Evolutionary conservation across 2,888 invertebrate genomes (phyloP), one percentile per base, ranked within the genome.

Genomic region (Heliconius charithonia): DNA sequence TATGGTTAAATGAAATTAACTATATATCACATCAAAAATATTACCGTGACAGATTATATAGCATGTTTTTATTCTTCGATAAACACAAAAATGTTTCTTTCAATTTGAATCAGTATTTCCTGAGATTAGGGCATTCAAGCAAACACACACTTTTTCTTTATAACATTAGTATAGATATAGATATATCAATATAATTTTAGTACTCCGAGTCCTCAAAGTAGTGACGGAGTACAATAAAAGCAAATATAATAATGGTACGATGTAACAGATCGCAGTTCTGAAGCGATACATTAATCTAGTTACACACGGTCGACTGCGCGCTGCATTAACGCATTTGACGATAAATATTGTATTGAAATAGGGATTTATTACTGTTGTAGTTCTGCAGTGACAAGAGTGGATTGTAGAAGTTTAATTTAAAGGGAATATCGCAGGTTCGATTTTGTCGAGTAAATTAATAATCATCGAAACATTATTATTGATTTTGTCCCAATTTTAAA

Each of bases 241-340:
- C 74, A 66, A 78, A 76, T 78, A 76, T 69, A 78, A 78, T 74
- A 73, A 37, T 41, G 74, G 77, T 29, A 82, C 80, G 83, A 82
- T 81, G 79, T 78, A 81, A 80, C 81, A 66, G 71, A 81, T 85
- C 81, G 73, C 70, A 32, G 27, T 65, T 25, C 67, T 13, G 72
- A 27, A 69, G 71, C 79, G 73, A 77, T 83, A 87, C 92, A 92
- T 93, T 92, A 89, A 92, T 92, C 88, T 88, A 86, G 86, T 91
- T 89, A 88, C 86, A 85, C 87, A 81, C 91, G 88, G 85, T 89
- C 90, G 88, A 90, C 90, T 91, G 87, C 86, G 84, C 84, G 82
- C 76, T 79, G 72, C 81, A 74, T 76, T 69, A 65, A 72, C 59
- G 63, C 63, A 69, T 70, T 67, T n/a, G 56, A 27, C 59, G 59